Base-by-base conservation (phyloP, 2,888 invertebrate species). In the Heliconius aoede region DNA sequence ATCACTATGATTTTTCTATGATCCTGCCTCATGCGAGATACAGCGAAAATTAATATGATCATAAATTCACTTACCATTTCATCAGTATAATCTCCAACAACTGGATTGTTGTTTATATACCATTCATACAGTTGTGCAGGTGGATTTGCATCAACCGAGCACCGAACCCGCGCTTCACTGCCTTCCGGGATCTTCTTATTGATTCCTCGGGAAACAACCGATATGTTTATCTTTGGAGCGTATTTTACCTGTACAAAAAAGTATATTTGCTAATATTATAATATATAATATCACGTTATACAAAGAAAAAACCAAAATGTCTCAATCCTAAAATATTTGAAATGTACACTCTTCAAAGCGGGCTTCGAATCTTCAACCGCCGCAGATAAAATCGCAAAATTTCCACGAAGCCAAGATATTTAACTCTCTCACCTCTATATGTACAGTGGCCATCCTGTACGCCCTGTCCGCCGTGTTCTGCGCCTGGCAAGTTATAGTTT, bases 111-210 rank as follows among this genome's bases (percentile, higher is more conserved):
- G 90, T 98, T 98, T 83, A 98, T 95, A 89, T 96, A 98, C 98
- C 98, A 98, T 79, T 96, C 96, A 94, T 97, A 98, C 62, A 95
- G 95, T 76, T 97, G 96, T 26, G 97, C 96, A 0, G 95, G 92
- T 0, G 99, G 99, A 95, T 99, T 99, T 4, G 98, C 98, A 82
- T 98, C 97, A 3, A 98, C 98, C 81, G 96, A 95, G 87, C 99
- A 99, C 0, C 84, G 83, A 74, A 94, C 83, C 78, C 92, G 86
- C 0, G 89, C 88, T 74, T 94, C 94, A 0, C 87, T 85, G 0
- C 93, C 92, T 81, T 93, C 93, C 0, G 89, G 90, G 26, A 92
- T 87, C 73, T 82, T 84, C 0, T 85, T 87, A 7, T 87, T 86
- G 0, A 83, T 78, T 4, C 79, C 79, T 0, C 86, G 89, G 0